Evolutionary conservation across 2,113 vertebrate genomes (phyloP).

Genomic region (Passer domesticus): DNA sequence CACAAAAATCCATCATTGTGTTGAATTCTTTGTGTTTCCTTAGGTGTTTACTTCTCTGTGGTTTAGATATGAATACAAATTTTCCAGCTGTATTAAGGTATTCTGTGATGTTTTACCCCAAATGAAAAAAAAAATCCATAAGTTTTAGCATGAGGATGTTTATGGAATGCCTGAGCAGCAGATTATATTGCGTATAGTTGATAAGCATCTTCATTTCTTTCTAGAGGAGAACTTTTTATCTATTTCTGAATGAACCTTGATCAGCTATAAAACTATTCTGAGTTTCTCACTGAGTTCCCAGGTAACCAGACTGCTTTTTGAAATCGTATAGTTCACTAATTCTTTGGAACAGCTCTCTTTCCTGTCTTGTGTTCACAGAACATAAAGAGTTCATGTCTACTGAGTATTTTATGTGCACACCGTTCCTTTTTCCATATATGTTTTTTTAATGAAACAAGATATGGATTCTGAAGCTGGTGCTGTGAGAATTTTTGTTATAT

Average conservation of each 20-base stretch:
- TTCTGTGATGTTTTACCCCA: background rate
- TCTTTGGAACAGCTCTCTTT: background rate
- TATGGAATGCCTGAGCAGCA: background rate
- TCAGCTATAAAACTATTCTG: background rate
- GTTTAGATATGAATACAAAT: background rate
- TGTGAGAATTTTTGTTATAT: background rate
- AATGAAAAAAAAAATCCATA: background rate
- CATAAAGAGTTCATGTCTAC: background rate
- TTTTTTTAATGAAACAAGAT: background rate
- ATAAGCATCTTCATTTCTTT: background rate
- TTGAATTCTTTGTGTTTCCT: background rate
- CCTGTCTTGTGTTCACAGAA: background rate
- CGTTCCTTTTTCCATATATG: background rate
- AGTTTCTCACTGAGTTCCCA: background rate
- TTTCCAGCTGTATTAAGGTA: background rate
- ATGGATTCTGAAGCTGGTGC: background rate
- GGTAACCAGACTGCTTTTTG: background rate
- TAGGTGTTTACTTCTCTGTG: background rate
- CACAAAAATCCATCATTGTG: background rate
- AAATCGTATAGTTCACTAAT: background rate
- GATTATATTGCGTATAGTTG: background rate
- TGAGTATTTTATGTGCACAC: background rate
- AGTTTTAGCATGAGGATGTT: background rate
- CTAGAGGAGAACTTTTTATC: background rate
- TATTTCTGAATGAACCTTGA: background rate